Evolutionary conservation across 2,113 vertebrate species (phyloP).

Genomic region (Dipodomys merriami): DNA sequence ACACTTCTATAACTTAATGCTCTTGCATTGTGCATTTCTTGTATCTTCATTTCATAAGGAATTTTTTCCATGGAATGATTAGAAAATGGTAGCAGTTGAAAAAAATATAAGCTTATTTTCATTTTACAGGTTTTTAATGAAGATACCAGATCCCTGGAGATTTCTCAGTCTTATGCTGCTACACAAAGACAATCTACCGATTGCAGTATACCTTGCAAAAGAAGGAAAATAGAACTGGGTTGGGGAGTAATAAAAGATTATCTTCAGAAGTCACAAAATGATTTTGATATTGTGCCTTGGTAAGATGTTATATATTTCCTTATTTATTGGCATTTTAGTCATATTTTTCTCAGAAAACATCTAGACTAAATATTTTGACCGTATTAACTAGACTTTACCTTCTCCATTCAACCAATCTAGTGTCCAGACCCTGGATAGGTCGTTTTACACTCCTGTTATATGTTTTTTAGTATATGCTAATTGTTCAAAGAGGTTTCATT

Average conservation of each 20-base stretch:
- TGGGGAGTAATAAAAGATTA: conserved; percentile 94
- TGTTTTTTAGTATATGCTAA: no score
- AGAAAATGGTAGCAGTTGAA: background rate
- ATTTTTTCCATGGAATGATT: background rate
- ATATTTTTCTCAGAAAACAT: background rate
- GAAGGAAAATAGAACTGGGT: conserved; percentile 91
- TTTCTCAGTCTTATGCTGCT: conserved; percentile 84
- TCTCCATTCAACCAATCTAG: background rate
- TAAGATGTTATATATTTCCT: conserved; percentile 79
- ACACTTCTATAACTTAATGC: background rate
- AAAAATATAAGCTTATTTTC: conserved; percentile 20
- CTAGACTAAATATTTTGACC: background rate
- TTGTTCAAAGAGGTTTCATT: no score
- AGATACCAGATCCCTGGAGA: conserved; percentile 87
- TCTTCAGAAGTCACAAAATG: conserved; percentile 92
- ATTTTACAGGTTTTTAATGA: conserved; percentile 91
- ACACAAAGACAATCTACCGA: conserved; percentile 84
- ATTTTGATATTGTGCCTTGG: conserved; percentile 97
- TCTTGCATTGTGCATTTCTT: conserved; percentile 19
- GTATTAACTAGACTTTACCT: background rate
- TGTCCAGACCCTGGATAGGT: no score
- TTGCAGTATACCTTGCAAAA: conserved; percentile 86
- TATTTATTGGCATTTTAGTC: background rate
- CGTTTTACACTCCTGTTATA: no score
- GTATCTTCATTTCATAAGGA: conserved; percentile 6